Percentiles rank a stretch among this genome's conserved stretches.
Evolutionary conservation across 2,797 vertebrate species (phyloP).

Genomic region (Anguilla marmorata): DNA sequence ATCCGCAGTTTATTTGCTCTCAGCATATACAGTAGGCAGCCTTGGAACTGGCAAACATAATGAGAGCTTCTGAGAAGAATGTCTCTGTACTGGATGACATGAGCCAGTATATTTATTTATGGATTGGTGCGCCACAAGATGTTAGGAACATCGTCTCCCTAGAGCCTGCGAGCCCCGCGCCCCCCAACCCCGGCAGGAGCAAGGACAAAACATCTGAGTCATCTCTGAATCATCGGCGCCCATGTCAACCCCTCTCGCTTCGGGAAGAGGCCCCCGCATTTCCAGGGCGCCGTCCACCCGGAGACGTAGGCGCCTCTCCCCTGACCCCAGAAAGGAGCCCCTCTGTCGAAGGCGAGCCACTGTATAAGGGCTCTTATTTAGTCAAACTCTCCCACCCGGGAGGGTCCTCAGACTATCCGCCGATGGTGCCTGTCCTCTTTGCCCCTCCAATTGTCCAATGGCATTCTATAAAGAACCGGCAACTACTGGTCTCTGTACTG

Average conservation of each 20-base stretch:
- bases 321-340: background rate
- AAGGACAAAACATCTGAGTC: slow-evolving; percentile 22
- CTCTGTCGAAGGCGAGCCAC: background rate
- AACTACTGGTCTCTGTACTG: background rate
- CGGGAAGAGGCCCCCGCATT: slow-evolving; percentile 21
- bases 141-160: background rate
- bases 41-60: background rate
- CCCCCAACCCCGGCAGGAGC: background rate
- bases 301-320: background rate
- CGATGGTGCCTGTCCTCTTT: background rate
- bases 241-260: background rate
- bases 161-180: background rate
- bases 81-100: background rate
- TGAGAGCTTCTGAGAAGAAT: background rate
- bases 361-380: background rate
- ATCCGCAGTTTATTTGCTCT: slow-evolving; percentile 31
- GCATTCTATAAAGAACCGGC: background rate
- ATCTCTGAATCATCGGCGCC: slow-evolving; percentile 9
- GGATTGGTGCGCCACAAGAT: background rate
- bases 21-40: slow-evolving; percentile 17
- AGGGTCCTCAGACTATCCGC: background rate
- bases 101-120: slow-evolving; percentile 17
- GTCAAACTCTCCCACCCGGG: background rate
- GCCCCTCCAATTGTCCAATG: background rate
- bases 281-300: background rate